These are phyloP conservation scores for Parelbella ahira DNA, from an alignment of 2,888 invertebrate species.

Conservation along the genomic window DNA sequence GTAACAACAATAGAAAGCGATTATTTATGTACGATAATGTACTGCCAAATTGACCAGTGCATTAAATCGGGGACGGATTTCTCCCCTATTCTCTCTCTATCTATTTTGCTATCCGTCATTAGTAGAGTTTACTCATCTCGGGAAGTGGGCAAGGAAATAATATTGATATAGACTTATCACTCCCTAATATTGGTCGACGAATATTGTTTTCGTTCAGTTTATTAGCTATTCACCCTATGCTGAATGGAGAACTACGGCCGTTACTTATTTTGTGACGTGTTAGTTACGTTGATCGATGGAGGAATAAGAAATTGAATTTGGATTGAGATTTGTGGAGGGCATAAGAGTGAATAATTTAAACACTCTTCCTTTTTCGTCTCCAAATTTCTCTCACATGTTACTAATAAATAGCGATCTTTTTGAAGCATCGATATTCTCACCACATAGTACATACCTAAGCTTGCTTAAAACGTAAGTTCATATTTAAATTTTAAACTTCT, in stretches of 20 bases:
- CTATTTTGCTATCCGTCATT: conserved; percentile 27
- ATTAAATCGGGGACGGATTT: conserved; percentile 23
- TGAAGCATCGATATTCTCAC: too few relatives aligned
- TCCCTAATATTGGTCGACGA: conserved; percentile 35
- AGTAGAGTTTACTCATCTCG: conserved; percentile 35
- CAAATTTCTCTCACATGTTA: too few relatives aligned
- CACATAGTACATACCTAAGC: too few relatives aligned
- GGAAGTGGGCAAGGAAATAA: conserved; percentile 38
- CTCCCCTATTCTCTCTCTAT: conserved; percentile 20
- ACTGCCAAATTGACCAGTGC: conserved; percentile 43
- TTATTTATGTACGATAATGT: conserved; percentile 14
- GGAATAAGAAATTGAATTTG: conserved; percentile 50
- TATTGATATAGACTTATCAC: conserved; percentile 45
- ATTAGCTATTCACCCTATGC: conserved; percentile 66
- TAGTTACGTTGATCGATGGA: conserved; percentile 52
- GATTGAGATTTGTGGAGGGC: conserved; percentile 57
- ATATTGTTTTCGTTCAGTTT: conserved; percentile 43
- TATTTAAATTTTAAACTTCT: too few relatives aligned
- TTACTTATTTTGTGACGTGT: conserved; percentile 51
- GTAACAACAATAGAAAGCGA: conserved; percentile 8
- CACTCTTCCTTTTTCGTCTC: background rate
- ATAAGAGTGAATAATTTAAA: conserved; percentile 25
- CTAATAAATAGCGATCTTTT: too few relatives aligned
- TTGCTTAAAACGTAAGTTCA: too few relatives aligned
- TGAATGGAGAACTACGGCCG: conserved; percentile 37